Conservation (phyloP, 2,113 vertebrate species). For the Hipposideros armiger region DNA sequence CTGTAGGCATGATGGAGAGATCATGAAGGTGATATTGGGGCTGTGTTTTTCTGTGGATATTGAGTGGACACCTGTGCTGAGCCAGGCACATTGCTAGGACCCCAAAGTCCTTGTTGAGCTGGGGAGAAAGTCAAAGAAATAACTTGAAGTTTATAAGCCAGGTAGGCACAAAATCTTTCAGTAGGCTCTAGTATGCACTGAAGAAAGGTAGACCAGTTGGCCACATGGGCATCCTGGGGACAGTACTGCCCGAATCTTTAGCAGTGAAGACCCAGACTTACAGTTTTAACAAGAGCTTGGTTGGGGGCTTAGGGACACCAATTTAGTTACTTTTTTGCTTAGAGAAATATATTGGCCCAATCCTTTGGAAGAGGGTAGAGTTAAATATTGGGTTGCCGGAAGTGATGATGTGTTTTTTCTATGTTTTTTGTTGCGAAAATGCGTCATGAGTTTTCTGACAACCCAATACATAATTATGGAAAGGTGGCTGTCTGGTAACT, state of each 20-base stretch:
- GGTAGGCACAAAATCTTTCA: no score
- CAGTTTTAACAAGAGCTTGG: accelerated
- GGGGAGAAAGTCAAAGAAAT: not conserved
- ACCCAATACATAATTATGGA: not conserved
- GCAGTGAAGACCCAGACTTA: not conserved
- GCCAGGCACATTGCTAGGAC: not conserved
- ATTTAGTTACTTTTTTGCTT: not conserved
- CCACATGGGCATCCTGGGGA: accelerated
- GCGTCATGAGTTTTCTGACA: no score
- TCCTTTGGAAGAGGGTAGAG: not conserved
- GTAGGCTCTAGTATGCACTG: not conserved
- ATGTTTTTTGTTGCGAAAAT: no score
- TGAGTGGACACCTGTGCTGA: not conserved
- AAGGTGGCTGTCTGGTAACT: not conserved
- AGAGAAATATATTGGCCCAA: not conserved
- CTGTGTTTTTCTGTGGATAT: not conserved
- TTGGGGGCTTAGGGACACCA: not conserved
- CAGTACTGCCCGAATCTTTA: not conserved
- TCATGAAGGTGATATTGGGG: not conserved
- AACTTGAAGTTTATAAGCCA: not conserved
- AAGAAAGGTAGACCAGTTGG: not conserved
- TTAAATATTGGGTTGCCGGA: not conserved
- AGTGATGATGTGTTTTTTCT: no score
- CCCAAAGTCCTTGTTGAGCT: not conserved
- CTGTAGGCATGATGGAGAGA: accelerated